These are phyloP conservation scores for Isoperla grammatica DNA, from an alignment of 2,888 invertebrate genomes.

Conservation along the genomic window DNA sequence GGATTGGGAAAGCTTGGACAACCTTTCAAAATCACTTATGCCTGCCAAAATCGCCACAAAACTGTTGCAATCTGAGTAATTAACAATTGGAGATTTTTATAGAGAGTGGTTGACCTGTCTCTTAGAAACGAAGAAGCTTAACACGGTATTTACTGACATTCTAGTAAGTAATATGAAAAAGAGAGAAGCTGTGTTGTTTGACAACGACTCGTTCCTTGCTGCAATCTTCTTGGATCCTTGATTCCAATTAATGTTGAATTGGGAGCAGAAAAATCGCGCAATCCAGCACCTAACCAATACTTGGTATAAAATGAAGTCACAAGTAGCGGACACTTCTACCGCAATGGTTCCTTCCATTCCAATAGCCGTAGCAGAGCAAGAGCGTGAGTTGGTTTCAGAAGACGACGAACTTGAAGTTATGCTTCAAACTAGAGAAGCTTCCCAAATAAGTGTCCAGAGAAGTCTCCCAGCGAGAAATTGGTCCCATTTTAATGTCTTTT, in stretches of 20 bases:
- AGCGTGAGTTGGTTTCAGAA: not conserved
- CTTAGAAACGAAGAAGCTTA: not conserved
- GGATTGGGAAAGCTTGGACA: not conserved
- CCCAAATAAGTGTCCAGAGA: not conserved
- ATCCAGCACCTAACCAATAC: not conserved
- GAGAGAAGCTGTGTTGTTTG: not conserved
- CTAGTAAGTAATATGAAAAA: not conserved
- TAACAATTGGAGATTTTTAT: not conserved
- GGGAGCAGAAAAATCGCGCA: not conserved
- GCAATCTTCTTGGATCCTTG: not conserved
- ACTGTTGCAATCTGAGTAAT: constrained; percentile 1
- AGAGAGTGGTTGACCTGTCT: not conserved
- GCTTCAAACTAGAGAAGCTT: too few relatives aligned
- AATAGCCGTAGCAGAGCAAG: not conserved
- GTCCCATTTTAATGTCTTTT: not conserved
- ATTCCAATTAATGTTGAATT: not conserved
- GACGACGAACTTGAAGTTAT: not conserved
- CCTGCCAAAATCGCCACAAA: constrained; percentile 16
- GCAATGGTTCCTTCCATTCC: too few relatives aligned
- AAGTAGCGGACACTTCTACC: too few relatives aligned
- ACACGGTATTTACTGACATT: not conserved
- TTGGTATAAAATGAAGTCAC: not conserved
- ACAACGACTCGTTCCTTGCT: not conserved
- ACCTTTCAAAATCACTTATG: not conserved
- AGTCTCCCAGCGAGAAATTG: not conserved